phyloP scores from a whole-genome alignment of 1,140 invertebrate species.

The Drosophila nikananu region DNA sequence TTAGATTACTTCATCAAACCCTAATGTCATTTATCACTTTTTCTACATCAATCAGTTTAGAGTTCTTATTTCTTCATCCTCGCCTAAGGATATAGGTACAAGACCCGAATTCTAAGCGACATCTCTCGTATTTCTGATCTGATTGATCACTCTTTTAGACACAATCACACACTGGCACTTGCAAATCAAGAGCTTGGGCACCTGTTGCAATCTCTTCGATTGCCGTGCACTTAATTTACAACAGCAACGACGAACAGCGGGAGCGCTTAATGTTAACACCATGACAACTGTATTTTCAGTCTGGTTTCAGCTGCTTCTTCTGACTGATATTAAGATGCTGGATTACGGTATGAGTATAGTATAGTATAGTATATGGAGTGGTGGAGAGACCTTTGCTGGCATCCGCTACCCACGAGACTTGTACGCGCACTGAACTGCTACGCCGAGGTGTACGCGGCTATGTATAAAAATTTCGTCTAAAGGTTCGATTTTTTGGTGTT shows the following conservation, averaged over 20 bases:
- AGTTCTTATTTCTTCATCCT: slow-evolving; percentile 8
- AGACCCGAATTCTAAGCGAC: slow-evolving; percentile 4
- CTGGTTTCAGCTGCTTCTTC: slow-evolving; percentile 37
- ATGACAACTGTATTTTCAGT: slow-evolving; percentile 71
- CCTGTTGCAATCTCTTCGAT: slow-evolving; percentile 74
- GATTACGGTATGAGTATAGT: slow-evolving; percentile 16
- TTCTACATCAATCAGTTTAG: neutral
- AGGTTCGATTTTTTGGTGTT: slow-evolving; percentile 56
- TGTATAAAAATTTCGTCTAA: slow-evolving; percentile 82
- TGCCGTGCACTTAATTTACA: slow-evolving; percentile 75
- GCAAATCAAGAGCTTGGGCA: slow-evolving; percentile 47
- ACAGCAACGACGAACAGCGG: slow-evolving; percentile 21
- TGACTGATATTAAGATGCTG: slow-evolving; percentile 28
- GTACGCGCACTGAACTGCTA: slow-evolving; percentile 84
- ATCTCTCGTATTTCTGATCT: slow-evolving; percentile 14
- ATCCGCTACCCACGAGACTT: slow-evolving; percentile 85
- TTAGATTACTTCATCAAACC: too few species aligned
- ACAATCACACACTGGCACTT: slow-evolving; percentile 22
- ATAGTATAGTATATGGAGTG: slow-evolving; percentile 19
- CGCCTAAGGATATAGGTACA: neutral
- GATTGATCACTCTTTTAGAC: slow-evolving; percentile 36
- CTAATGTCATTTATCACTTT: neutral
- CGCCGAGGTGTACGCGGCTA: slow-evolving; percentile 70
- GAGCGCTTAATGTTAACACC: slow-evolving; percentile 70
- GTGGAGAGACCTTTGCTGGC: slow-evolving; percentile 73